Percentiles rank a stretch among this genome's conserved stretches.
These are phyloP conservation scores for Stenodera caucasica DNA, from an alignment of 2,888 invertebrate genomes.

Conservation along the genomic window DNA sequence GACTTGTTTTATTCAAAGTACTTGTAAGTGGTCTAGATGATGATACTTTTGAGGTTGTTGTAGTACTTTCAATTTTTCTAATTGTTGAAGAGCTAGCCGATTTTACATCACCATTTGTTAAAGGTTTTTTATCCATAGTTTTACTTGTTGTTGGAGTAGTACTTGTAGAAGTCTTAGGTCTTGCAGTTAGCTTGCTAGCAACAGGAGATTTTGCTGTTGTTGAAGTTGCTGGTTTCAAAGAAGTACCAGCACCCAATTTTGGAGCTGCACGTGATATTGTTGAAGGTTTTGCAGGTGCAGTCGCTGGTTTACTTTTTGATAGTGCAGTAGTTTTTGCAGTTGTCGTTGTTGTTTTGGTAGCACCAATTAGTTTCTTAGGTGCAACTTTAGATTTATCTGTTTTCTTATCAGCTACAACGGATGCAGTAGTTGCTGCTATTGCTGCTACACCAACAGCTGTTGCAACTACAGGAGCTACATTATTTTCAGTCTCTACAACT, in stretches of 20 bases:
- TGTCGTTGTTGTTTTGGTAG: slow-evolving; percentile 10
- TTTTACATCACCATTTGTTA: slow-evolving; percentile 62
- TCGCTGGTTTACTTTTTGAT: slow-evolving; percentile 27
- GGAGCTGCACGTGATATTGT: slow-evolving; percentile 12
- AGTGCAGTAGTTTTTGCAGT: slow-evolving; percentile 24
- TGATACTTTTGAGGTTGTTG: slow-evolving; percentile 22
- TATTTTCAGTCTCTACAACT: slow-evolving; percentile 23
- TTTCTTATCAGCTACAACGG: slow-evolving; percentile 44
- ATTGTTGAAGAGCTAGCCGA: slow-evolving; percentile 36
- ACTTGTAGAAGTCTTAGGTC: slow-evolving; percentile 14
- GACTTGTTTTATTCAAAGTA: slow-evolving; percentile 13
- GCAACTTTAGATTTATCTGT: slow-evolving; percentile 40
- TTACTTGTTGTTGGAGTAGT: slow-evolving; percentile 14
- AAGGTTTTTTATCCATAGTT: slow-evolving; percentile 58
- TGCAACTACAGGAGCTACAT: slow-evolving; percentile 37
- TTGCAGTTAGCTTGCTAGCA: neutral
- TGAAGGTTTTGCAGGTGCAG: slow-evolving; percentile 18
- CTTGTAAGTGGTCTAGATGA: slow-evolving; percentile 35
- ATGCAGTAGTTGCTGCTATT: slow-evolving; percentile 39
- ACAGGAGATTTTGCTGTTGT: slow-evolving; percentile 16
- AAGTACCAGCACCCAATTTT: slow-evolving; percentile 23
- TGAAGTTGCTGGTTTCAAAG: slow-evolving; percentile 33
- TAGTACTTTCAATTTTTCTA: slow-evolving; percentile 21
- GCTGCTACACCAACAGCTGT: slow-evolving; percentile 44
- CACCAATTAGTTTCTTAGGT: slow-evolving; percentile 3